A percentile compares a stretch with the other conserved stretches of the same genome.
Evolutionary conservation across 2,888 invertebrate species (phyloP).

Genomic region (Sialis fuliginosa): DNA sequence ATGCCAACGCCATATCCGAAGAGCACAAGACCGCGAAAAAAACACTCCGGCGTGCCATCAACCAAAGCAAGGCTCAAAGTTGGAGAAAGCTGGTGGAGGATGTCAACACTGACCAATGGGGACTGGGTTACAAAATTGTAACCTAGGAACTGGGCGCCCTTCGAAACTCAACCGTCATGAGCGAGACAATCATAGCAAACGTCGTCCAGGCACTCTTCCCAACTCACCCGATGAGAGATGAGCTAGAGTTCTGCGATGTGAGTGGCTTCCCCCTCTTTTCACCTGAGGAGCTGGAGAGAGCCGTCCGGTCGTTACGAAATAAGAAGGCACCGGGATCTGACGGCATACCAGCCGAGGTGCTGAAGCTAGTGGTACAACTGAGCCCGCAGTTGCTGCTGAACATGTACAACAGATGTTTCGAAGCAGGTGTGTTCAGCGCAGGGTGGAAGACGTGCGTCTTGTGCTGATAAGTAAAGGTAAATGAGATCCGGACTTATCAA

Average conservation of each 20-base stretch:
- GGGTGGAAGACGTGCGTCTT: background rate
- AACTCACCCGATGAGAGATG: background rate
- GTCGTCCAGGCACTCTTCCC: background rate
- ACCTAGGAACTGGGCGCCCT: background rate
- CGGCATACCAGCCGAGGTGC: background rate
- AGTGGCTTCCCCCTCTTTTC: too few species aligned
- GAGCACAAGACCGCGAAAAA: background rate
- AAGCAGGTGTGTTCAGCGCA: background rate
- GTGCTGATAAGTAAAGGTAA: too few species aligned
- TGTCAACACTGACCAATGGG: background rate
- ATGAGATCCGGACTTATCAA: too few species aligned
- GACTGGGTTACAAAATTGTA: background rate
- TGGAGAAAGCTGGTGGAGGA: background rate
- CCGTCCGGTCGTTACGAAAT: background rate
- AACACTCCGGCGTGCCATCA: background rate
- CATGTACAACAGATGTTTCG: background rate
- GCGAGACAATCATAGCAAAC: background rate
- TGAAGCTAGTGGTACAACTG: background rate
- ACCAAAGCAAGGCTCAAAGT: background rate
- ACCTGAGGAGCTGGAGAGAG: background rate
- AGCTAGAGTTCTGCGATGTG: too few species aligned
- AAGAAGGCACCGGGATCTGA: background rate
- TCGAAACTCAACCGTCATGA: background rate
- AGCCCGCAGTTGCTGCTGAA: background rate
- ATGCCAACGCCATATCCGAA: background rate